Percentiles rank a stretch among this genome's conserved stretches.
phyloP scores from a whole-genome alignment of 2,113 vertebrate genomes.

The Anolis sagrei region DNA sequence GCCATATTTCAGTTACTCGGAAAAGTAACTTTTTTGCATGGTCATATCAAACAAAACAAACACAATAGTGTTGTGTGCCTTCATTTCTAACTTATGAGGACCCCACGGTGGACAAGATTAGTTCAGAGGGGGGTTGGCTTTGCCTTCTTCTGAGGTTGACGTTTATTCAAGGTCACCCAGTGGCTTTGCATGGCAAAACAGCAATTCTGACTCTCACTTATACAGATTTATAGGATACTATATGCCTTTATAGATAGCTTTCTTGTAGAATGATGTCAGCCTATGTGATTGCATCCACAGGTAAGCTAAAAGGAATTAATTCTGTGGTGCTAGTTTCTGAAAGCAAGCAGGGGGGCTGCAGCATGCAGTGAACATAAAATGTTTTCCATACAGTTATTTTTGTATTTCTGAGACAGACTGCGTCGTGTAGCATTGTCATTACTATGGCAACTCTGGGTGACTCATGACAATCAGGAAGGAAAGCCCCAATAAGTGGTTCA shows the following conservation, averaged over 20 bases:
- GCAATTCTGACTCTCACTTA: not conserved
- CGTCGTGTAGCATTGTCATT: slow-evolving; percentile 50
- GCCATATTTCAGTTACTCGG: not conserved
- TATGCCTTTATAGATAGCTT: not conserved
- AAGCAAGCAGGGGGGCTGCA: not conserved
- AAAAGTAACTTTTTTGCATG: not conserved
- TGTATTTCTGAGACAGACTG: not conserved
- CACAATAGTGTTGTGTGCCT: too few relatives aligned
- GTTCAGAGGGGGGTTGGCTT: too few relatives aligned
- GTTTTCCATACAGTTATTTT: slow-evolving; percentile 8
- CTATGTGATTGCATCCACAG: not conserved
- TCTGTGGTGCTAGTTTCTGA: not conserved
- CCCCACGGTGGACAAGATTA: too few relatives aligned
- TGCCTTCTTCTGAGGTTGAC: too few relatives aligned
- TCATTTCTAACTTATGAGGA: not conserved
- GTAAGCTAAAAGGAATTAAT: not conserved
- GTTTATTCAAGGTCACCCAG: too few relatives aligned
- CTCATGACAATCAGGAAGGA: slow-evolving; percentile 48
- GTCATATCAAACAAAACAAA: too few relatives aligned
- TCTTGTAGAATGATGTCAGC: not conserved
- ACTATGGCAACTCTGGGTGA: slow-evolving; percentile 54
- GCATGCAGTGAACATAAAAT: not conserved
- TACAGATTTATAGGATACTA: not conserved
- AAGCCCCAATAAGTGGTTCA: slow-evolving; percentile 41
- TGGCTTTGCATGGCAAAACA: too few relatives aligned